Evolutionary conservation across 2,113 vertebrate species (phyloP), one percentile per base, ranked within the genome.

Genomic region (Ameiurus melas): DNA sequence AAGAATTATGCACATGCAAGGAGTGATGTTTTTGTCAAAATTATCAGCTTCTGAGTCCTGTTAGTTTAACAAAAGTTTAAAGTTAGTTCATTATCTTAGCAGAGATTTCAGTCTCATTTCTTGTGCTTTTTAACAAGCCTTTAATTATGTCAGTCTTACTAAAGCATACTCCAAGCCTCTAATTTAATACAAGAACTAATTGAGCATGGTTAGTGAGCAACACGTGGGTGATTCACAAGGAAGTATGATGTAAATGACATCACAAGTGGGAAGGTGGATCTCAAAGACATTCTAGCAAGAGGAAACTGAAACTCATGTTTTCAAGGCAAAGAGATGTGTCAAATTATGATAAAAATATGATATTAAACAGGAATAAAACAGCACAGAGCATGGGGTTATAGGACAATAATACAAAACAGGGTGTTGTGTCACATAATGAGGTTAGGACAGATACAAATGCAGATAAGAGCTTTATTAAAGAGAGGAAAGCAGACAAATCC

Each of bases 91-190:
- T 12, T 25, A 43, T 77, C 25, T 77, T 77, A 5, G 25, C 43
- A 51, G 7, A 77, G 43, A 22, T 47, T 73, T 73, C 17, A 9
- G 33, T 22, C 8, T 19, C 33, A 39, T 78, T 51, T 12, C 10
- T 78, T 80, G 14, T 1, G 0, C 16, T 55, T 57, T 80, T 80
- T 57, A 55, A 80, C 6, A 4, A 57, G 16, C 51, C 51, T 60
- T 30, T 33, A 77, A 58, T 57, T 7, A 80, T 81, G 79, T 58
- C 79, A 58, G 55, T 58, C 79, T 58, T 82, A 82, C 53, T 30
- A 58, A 53, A 57, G 3, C 2, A 4, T 36, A 22, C 30, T 39
- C 30, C 39, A 39, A 82, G 4, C 8, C 12, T 82, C 20, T 20
- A 58, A 60, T 82, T 82, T 36, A 82, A 58, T 60, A 60, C 30